Evolutionary conservation across 2,113 vertebrate species (phyloP), one percentile per base, ranked within the genome.

Genomic region (Psilopogon haemacephalus): DNA sequence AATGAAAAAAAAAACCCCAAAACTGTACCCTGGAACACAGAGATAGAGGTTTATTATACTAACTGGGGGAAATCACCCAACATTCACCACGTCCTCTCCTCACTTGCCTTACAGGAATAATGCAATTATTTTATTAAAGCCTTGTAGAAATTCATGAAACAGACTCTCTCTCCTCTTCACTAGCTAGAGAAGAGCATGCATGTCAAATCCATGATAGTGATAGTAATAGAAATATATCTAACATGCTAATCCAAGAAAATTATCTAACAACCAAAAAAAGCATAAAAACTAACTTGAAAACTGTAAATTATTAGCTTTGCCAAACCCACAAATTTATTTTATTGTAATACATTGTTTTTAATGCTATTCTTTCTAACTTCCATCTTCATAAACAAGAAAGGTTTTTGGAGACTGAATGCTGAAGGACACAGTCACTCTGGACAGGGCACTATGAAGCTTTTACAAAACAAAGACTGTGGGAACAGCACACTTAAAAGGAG

Each of bases 121-220:
- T 80, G 65, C 35, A 2, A 2, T 56, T 11, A 35, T 64, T 77
- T 89, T 59, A 52, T 42, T 65, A 78, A 19, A 9, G 26, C 33
- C 17, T 38, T 20, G 18, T 14, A 38, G 32, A 77, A 79, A 67
- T 9, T 6, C 40, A 58, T 67, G 9, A 54, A 75, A 56, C 21
- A 69, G 65, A 10, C 20, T 62, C 40, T 8, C 46, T 56, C 24
- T 17, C 37, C 18, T n/a, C 27, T 58, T 18, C 32, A 8, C 10
- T 4, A 33, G 21, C 8, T 37, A 15, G 3, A 30, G 19, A 76
- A 52, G 26, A 37, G 5, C 21, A 54, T 0, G 0, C 13, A 37
- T 30, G 12, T 21, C 37, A 48, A 42, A 64, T 18, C 15, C 17
- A 5, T 3, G 14, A 30, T 38, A 17, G 23, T 3, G 19, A 30